Conservation (phyloP, 1,140 invertebrate genomes). For the Thrips palmi region DNA sequence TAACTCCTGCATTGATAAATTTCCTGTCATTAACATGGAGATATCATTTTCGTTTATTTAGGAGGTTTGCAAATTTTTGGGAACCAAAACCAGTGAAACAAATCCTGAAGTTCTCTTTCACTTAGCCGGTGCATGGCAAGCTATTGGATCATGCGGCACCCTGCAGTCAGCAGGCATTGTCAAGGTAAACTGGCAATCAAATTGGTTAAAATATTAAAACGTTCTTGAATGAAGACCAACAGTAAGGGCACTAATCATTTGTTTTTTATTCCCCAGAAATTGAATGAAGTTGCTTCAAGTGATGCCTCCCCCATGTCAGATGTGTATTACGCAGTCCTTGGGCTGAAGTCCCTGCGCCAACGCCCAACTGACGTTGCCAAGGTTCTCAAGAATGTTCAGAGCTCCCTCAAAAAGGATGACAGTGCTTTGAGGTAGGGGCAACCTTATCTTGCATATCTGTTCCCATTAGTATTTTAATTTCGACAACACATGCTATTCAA, state of each 20-base stretch:
- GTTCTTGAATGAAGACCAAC: slow-evolving; percentile 16
- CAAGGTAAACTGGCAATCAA: slow-evolving; percentile 19
- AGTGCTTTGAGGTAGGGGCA: slow-evolving; percentile 41
- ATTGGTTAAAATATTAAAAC: neutral
- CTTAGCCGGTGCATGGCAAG: slow-evolving; percentile 28
- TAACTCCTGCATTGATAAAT: slow-evolving; percentile 7
- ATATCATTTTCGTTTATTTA: slow-evolving; percentile 19
- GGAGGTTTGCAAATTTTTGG: slow-evolving; percentile 32
- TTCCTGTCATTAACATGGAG: slow-evolving; percentile 3
- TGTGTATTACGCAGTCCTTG: slow-evolving; percentile 26
- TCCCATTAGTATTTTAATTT: neutral
- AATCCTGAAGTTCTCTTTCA: slow-evolving; percentile 32
- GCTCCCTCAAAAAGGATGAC: slow-evolving; percentile 57
- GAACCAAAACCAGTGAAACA: slow-evolving; percentile 22
- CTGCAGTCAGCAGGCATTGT: slow-evolving; percentile 18
- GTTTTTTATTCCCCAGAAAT: slow-evolving; percentile 19
- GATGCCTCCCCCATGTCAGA: slow-evolving; percentile 26
- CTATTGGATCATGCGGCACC: slow-evolving; percentile 24
- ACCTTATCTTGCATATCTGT: neutral
- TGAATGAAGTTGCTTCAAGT: slow-evolving; percentile 24
- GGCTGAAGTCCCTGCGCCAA: slow-evolving; percentile 22
- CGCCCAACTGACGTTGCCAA: slow-evolving; percentile 27
- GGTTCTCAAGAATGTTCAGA: slow-evolving; percentile 41
- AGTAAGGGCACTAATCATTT: slow-evolving; percentile 15
- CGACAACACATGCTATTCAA: no score